phyloP scores from a whole-genome alignment of 2,888 invertebrate genomes.

The Mimumesa dahlbomi region DNA sequence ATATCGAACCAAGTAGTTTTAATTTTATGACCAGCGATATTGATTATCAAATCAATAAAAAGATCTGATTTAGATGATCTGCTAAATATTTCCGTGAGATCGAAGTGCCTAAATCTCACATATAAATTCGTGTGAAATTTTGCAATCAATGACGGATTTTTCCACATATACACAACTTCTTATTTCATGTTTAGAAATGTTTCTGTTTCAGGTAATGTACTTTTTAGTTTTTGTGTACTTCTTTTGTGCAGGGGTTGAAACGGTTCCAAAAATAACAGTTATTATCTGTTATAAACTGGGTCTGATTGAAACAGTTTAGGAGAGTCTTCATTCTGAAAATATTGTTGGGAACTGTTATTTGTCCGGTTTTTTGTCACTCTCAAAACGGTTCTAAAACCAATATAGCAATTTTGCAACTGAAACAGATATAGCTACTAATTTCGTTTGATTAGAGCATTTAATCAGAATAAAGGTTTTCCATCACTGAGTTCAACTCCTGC shows the following conservation, averaged over 20 bases:
- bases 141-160: not conserved
- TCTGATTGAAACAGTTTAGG: no score
- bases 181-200: conserved; percentile 45
- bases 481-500: conserved; percentile 44
- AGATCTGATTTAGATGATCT: not conserved
- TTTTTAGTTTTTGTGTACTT: conserved; percentile 37
- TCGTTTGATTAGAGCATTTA: no score
- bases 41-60: not conserved
- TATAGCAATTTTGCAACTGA: no score
- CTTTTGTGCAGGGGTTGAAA: not conserved
- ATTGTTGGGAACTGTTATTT: no score
- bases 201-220: conserved; percentile 52
- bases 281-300: not conserved
- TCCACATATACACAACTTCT: conserved; percentile 23
- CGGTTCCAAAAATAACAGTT: not conserved
- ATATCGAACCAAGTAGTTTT: not conserved
- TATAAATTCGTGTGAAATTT: not conserved
- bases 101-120: conserved; percentile 1
- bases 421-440: no score
- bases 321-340: no score
- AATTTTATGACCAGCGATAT: no score
- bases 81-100: not conserved
- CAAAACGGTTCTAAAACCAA: no score
- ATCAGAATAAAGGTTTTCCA: no score
- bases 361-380: no score